Evolutionary conservation across 1,140 invertebrate species (phyloP).

Genomic region (Cataglyphis hispanica): DNA sequence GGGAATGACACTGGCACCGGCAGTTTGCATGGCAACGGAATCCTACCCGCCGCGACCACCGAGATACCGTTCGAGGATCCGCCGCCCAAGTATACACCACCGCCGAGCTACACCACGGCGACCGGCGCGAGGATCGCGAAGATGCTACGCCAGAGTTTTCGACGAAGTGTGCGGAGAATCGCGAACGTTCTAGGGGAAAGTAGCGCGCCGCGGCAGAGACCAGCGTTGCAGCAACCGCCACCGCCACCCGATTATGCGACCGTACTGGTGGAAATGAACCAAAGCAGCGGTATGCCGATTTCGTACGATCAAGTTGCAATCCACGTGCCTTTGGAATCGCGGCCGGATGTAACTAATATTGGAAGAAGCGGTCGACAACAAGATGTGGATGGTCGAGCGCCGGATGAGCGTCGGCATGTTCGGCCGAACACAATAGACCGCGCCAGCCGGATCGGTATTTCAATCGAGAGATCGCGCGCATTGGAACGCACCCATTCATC

Average conservation of each 20-base stretch:
- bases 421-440: conserved; percentile 81
- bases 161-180: conserved; percentile 92
- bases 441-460: conserved; percentile 64
- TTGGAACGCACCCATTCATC: conserved; percentile 70
- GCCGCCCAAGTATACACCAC: conserved; percentile 96
- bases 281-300: conserved; percentile 52
- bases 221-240: conserved; percentile 86
- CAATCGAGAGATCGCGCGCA: conserved; percentile 7
- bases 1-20: conserved; percentile 74
- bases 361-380: neutral
- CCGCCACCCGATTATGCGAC: conserved; percentile 89
- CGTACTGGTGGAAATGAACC: conserved; percentile 89
- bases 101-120: conserved; percentile 96
- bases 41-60: conserved; percentile 78
- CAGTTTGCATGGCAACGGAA: conserved; percentile 81
- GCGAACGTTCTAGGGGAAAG: conserved; percentile 86
- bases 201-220: conserved; percentile 72
- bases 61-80: conserved; percentile 90
- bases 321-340: conserved; percentile 72
- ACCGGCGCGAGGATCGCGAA: conserved; percentile 94
- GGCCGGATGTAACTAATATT: conserved; percentile 64
- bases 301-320: conserved; percentile 63
- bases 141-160: conserved; percentile 91
- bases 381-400: neutral
- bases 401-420: conserved; percentile 53